Evolutionary conservation across 2,797 vertebrate species (phyloP).

Genomic region (Lepus townsendii): DNA sequence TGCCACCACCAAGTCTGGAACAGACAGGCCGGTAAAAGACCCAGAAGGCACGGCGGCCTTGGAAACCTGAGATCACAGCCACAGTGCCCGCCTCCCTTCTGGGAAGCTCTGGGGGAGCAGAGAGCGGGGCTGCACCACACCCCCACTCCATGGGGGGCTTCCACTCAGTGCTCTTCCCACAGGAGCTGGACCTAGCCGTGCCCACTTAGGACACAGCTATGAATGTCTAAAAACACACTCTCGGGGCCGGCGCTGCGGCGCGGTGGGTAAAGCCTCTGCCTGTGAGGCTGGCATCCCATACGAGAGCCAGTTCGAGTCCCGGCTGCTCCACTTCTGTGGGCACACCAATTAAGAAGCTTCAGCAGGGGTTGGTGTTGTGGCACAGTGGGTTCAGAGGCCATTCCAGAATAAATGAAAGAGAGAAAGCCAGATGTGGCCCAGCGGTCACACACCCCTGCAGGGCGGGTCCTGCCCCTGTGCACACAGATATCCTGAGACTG

Average conservation of each 20-base stretch:
- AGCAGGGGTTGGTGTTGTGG: too few relatives aligned
- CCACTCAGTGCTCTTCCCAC: not conserved
- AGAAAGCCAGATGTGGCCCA: too few relatives aligned
- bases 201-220: not conserved
- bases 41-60: not conserved
- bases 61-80: not conserved
- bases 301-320: too few relatives aligned
- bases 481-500: not conserved
- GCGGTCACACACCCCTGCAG: not conserved
- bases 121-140: not conserved
- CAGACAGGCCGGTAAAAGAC: not conserved
- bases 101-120: not conserved
- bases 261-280: too few relatives aligned
- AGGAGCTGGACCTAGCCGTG: not conserved
- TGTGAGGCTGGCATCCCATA: too few relatives aligned
- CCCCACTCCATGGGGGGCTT: rapidly evolving
- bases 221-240: not conserved
- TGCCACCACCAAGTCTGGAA: slow-evolving; percentile 95
- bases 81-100: too few relatives aligned
- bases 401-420: too few relatives aligned
- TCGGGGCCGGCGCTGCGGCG: too few relatives aligned
- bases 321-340: too few relatives aligned
- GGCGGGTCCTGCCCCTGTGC: not conserved
- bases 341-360: too few relatives aligned
- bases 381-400: too few relatives aligned